These are phyloP conservation scores for Momotus momota DNA, from an alignment of 2,797 vertebrate species.

Conservation along the genomic window DNA sequence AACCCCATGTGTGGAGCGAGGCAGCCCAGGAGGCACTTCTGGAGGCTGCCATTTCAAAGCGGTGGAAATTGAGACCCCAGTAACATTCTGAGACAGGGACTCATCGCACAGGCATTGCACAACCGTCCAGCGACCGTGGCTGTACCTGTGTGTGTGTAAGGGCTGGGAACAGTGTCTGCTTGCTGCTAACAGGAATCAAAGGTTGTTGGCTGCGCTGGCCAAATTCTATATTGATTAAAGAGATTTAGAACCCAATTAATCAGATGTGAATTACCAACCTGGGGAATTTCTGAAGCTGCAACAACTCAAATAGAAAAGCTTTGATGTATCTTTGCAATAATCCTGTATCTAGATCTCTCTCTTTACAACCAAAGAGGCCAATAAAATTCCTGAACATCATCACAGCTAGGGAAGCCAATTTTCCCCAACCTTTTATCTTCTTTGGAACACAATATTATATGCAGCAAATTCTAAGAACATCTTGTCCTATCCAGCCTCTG, in stretches of 20 bases:
- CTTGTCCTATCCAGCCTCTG: neutral
- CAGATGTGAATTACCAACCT: neutral
- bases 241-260: neutral
- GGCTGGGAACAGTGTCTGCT: neutral
- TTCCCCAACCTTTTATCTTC: neutral
- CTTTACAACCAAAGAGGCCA: neutral
- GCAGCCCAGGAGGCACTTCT: neutral
- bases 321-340: neutral
- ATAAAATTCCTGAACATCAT: neutral
- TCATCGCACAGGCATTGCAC: fast-evolving
- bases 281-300: neutral
- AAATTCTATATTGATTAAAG: neutral
- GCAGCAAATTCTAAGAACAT: neutral
- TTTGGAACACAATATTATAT: neutral
- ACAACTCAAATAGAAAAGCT: neutral
- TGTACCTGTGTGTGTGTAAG: fast-evolving
- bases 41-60: neutral
- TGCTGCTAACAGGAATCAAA: neutral
- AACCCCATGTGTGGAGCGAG: fast-evolving
- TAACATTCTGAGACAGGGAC: too few relatives aligned
- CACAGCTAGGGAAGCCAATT: neutral
- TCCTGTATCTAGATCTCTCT: neutral
- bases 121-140: fast-evolving
- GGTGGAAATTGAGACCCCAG: neutral
- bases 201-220: neutral